Conservation (phyloP, 2,888 invertebrate species). For the Melangyna quadrimaculata region DNA sequence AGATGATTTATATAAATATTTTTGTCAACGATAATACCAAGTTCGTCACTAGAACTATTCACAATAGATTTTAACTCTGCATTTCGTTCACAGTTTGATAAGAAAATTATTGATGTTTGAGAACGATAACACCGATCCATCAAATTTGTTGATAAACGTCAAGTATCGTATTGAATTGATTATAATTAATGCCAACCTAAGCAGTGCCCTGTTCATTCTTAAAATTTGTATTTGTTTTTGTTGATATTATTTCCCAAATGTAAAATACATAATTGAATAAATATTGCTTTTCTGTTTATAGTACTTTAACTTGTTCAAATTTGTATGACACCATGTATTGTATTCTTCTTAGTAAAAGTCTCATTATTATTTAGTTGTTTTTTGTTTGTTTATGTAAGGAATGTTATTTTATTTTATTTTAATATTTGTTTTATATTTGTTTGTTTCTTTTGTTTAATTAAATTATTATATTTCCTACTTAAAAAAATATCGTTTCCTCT, state of each 20-base stretch:
- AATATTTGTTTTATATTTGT: background rate
- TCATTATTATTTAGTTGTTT: slow-evolving; percentile 32
- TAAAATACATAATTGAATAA: background rate
- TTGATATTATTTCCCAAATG: background rate
- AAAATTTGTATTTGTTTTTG: background rate
- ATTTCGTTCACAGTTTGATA: no score
- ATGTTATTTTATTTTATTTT: slow-evolving; percentile 32
- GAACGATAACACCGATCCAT: no score
- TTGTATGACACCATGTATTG: background rate
- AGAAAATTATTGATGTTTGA: no score
- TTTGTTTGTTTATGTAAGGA: slow-evolving; percentile 24
- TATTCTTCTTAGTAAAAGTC: background rate
- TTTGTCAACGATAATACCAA: no score
- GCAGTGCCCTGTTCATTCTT: background rate
- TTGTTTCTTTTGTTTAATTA: slow-evolving; percentile 18
- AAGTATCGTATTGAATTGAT: no score
- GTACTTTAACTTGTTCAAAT: background rate
- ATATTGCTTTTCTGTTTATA: slow-evolving; percentile 18
- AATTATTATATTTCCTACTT: background rate
- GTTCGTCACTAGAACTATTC: no score
- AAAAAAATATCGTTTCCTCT: no score
- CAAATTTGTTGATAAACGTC: no score
- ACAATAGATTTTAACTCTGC: no score
- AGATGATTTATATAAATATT: no score
- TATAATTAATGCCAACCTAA: no score